Evolutionary conservation across 2,888 invertebrate species (phyloP), one percentile per base, ranked within the genome.

Genomic region (Sphaeridia pumilis): DNA sequence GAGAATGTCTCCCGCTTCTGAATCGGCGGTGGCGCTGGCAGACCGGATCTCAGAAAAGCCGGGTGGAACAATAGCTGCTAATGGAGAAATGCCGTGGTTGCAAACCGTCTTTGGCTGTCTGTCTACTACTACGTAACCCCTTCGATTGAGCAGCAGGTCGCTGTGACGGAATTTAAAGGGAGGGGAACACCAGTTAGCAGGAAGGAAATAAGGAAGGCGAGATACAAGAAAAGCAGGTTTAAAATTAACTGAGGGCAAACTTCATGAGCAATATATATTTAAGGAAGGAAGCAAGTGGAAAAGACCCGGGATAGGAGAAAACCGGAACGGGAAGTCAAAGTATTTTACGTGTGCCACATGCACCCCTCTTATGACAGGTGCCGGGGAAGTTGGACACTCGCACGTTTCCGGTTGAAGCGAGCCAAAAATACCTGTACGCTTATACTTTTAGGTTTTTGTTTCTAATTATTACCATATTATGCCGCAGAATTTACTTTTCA

Each of bases 361-460:
- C 57, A 54, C 57, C 52, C 57, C n/a, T n/a, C n/a, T 48, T 43
- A 46, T 49, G 51, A 54, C 54, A 54, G 51, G 51, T 57, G 57
- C 54, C 56, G 52, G 49, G 38, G 52, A 53, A 54, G 48, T 52
- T 49, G 56, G 56, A 56, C 53, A 52, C 53, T 46, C 46, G 31
- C 42, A 49, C 50, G 53, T 53, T 45, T 52, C 53, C 52, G 53
- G 56, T 10, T 2, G 26, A 5, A 26, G 26, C 17, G 20, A 46
- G 52, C 28, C 46, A 52, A 47, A 52, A 52, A 47, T 52, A 52
- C 52, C 52, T 52, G 52, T 52, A 27, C 28, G 3, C 46, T n/a
- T n/a, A n/a, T n/a, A n/a, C n/a, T n/a, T n/a, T n/a, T 28, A 17
- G 25, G 42, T 20, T 20, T 17, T 20, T 17, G 7, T 12, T 14